Base-by-base conservation (phyloP, 2,797 vertebrate species). In the Anniella stebbinsi region DNA sequence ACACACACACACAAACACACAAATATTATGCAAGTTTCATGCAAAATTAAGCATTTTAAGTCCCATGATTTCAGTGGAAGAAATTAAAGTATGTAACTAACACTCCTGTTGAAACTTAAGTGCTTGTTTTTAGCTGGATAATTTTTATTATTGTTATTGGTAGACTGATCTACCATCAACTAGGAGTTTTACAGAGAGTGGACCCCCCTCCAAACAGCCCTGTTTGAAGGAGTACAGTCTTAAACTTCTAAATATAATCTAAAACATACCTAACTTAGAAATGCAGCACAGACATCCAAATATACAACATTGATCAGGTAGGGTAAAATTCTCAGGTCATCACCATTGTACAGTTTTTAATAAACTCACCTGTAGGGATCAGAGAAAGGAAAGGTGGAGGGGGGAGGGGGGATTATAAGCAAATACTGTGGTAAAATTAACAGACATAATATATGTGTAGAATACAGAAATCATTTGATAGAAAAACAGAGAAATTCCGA, bases 281-380 rank as follows among this genome's bases (percentile, higher is more conserved):
- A 54, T 25, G 6, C 25, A 57, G 36, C 38, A 76, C 36, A 63
- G 66, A 77, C 28, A 87, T 15, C 33, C 33, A 36, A 70, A 70
- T 80, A 72, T 66, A 54, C 33, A 36, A 23, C 4, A 63, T 38
- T 33, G 30, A 45, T 38, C 67, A 60, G 48, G 73, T 33, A 60
- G 91, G 94, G 90, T 76, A 93, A 91, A 91, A 91, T 86, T 45
- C 0, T 77, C 84, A 89, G 84, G 10, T 88, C 30, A 0, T 75
- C 41, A 89, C 81, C 1, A 28, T 84, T 93, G 23, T 25, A 76
- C 4, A 8, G 54, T 1, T 92, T n/a, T 91, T 86, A 87, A 81
- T 8, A 45, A 83, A 1, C 4, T 86, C 89, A 38, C 0, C 60
- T 86, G 76, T 69, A 90, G 15, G 2, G 88, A 93, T 91, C 82